Conservation (phyloP, 2,113 vertebrate genomes). For the Sceloporus undulatus region DNA sequence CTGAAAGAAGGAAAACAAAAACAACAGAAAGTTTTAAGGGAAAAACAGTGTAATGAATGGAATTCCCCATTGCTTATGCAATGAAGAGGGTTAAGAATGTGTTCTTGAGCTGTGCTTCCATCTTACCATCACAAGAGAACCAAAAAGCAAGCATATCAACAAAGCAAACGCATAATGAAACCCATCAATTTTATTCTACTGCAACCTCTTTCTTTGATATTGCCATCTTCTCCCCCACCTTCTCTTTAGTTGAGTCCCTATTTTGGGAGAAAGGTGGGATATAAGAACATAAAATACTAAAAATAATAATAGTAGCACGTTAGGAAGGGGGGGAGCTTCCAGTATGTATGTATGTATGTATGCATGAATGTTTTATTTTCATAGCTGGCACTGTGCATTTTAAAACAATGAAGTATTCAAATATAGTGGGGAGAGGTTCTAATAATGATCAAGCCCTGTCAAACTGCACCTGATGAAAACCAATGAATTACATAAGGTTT, state of each 20-base stretch:
- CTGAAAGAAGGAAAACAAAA: conserved; percentile 75
- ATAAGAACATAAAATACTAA: too few relatives aligned
- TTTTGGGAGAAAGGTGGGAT: too few relatives aligned
- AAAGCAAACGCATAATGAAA: neutral
- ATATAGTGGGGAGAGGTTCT: neutral
- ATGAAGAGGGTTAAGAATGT: neutral
- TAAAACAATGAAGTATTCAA: neutral
- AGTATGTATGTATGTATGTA: too few relatives aligned
- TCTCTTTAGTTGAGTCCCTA: too few relatives aligned
- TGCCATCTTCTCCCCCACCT: neutral
- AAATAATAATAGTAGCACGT: too few relatives aligned
- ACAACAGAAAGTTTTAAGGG: neutral
- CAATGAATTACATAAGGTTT: neutral
- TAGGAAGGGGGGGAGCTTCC: too few relatives aligned
- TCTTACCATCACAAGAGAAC: neutral
- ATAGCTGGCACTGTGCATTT: conserved; percentile 59
- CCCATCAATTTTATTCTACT: too few relatives aligned
- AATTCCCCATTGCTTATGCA: neutral
- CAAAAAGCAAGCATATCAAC: neutral
- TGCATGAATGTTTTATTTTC: neutral
- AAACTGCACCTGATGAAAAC: neutral
- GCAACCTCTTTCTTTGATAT: neutral
- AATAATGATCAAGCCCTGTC: neutral
- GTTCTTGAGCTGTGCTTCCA: neutral
- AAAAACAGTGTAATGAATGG: neutral